Evolutionary conservation across 2,797 vertebrate genomes (phyloP).

Genomic region (Crossoptilon crossoptilon): DNA sequence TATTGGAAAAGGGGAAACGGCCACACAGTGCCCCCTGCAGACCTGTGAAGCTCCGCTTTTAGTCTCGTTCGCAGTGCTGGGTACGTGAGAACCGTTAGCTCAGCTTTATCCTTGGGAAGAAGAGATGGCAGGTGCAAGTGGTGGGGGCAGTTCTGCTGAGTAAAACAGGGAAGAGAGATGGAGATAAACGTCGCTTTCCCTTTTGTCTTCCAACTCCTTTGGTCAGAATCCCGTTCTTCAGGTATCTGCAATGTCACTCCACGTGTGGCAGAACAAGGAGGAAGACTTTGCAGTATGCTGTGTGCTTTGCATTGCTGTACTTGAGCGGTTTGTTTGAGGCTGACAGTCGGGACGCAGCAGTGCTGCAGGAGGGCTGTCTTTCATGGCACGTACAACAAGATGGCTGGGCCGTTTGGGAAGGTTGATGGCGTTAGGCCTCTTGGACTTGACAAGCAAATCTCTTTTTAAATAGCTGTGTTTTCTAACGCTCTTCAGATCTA

Average conservation of each 20-base stretch:
- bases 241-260: neutral
- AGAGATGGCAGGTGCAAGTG: neutral
- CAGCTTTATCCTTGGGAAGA: neutral
- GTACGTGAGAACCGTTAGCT: neutral
- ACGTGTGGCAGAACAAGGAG: neutral
- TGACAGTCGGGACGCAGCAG: neutral
- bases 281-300: neutral
- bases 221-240: neutral
- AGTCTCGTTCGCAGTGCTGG: neutral
- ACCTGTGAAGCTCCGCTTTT: neutral
- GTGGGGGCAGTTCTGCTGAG: neutral
- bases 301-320: neutral
- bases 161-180: neutral
- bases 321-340: neutral
- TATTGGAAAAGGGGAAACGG: conserved; percentile 40
- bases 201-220: neutral
- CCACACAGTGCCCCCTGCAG: conserved; percentile 27
- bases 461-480: conserved; percentile 16
- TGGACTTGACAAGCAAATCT: conserved; percentile 16
- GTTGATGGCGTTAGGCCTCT: neutral
- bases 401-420: neutral
- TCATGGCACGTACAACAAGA: fast-evolving
- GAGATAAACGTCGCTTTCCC: neutral
- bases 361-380: neutral
- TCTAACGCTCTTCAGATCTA: neutral